Conservation (phyloP, 2,888 invertebrate genomes). For the Pandemis corylana region DNA sequence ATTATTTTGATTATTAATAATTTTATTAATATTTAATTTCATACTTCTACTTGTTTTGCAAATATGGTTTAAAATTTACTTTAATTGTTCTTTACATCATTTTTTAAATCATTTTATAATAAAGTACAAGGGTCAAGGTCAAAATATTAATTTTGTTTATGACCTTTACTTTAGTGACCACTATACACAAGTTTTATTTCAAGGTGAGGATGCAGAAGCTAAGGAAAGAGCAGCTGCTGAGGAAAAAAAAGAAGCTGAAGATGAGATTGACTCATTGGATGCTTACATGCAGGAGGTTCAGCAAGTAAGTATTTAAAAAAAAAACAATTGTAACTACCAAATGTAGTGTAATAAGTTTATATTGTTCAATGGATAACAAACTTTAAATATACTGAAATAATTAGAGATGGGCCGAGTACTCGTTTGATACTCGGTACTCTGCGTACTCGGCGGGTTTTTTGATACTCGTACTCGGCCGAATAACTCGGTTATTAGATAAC, state of each 20-base stretch:
- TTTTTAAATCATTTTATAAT: neutral
- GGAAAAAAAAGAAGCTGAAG: constrained; percentile 84
- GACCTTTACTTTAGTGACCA: neutral
- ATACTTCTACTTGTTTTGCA: neutral
- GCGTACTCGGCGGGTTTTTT: too few relatives aligned
- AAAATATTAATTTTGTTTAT: too few relatives aligned
- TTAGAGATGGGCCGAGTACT: too few relatives aligned
- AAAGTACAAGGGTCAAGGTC: too few relatives aligned
- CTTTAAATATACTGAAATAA: too few relatives aligned
- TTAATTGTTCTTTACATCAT: neutral
- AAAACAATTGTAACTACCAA: neutral
- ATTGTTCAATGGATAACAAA: too few relatives aligned
- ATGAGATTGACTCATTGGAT: constrained; percentile 97
- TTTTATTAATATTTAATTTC: neutral
- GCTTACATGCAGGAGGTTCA: constrained; percentile 97
- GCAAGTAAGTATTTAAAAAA: constrained; percentile 66
- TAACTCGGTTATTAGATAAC: too few relatives aligned
- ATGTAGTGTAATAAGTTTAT: too few relatives aligned
- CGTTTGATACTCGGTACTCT: too few relatives aligned
- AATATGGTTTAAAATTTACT: neutral
- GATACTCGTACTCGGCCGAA: too few relatives aligned
- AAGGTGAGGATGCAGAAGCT: constrained; percentile 82
- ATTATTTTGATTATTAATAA: neutral
- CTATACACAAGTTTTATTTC: constrained; percentile 27
- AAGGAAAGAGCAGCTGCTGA: constrained; percentile 79